Evolutionary conservation across 2,797 vertebrate genomes (phyloP).

Genomic region (Parotocinclus haroldoi): DNA sequence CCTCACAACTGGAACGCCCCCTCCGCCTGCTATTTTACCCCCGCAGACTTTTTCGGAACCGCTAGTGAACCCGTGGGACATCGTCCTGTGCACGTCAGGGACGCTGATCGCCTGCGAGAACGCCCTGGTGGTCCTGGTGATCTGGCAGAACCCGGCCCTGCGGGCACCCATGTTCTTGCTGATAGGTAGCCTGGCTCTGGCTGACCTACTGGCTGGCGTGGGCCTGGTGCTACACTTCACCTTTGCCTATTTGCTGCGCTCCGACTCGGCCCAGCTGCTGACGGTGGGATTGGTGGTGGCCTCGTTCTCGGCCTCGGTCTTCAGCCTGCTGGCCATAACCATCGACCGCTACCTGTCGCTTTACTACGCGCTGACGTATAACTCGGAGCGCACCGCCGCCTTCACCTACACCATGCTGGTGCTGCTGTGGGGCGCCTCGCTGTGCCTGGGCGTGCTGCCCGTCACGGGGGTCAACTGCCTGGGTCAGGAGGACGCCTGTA

Average conservation of each 20-base stretch:
- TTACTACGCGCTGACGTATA: constrained; percentile 96
- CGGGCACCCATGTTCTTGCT: constrained; percentile 96
- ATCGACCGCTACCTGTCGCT: constrained; percentile 97
- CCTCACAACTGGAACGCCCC: constrained; percentile 73
- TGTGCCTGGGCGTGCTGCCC: constrained; percentile 90
- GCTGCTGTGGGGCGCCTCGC: constrained; percentile 90
- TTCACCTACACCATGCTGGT: constrained; percentile 96
- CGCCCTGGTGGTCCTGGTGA: constrained; percentile 94
- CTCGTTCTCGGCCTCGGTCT: constrained; percentile 96
- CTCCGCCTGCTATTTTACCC: constrained; percentile 68
- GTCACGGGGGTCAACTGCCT: constrained; percentile 96
- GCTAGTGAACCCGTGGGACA: constrained; percentile 95
- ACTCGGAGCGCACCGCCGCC: constrained; percentile 92
- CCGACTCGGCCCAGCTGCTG: constrained; percentile 89
- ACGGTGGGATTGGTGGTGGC: constrained; percentile 93
- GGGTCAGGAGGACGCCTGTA: constrained; percentile 88
- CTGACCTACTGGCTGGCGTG: constrained; percentile 92
- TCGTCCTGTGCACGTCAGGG: constrained; percentile 93
- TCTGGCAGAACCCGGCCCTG: constrained; percentile 95
- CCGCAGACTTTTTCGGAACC: constrained; percentile 70
- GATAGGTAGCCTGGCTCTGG: constrained; percentile 94
- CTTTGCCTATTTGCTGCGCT: constrained; percentile 92
- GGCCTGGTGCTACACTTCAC: constrained; percentile 93
- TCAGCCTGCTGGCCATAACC: constrained; percentile 96
- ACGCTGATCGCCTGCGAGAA: constrained; percentile 98